Evolutionary conservation across 2,888 invertebrate species (phyloP).

Genomic region (Trissolcus japonicus): DNA sequence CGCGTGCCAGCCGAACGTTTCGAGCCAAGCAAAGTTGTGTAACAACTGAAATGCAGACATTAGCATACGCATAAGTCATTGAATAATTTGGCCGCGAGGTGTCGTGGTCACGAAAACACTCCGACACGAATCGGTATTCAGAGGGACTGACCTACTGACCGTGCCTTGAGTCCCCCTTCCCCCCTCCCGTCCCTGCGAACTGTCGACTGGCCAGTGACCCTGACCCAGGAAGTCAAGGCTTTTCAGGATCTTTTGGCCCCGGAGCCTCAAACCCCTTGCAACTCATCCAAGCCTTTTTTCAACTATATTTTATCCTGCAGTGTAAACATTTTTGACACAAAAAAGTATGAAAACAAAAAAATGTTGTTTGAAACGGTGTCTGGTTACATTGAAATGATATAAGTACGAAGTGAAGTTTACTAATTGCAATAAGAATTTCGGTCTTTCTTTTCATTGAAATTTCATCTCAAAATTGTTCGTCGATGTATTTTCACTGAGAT

Average conservation of each 20-base stretch:
- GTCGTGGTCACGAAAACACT: constrained; percentile 51
- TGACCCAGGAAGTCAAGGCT: constrained; percentile 54
- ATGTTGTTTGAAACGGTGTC: background rate
- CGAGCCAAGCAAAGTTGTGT: constrained; percentile 42
- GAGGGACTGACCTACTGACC: constrained; percentile 58
- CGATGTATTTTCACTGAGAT: constrained; percentile 36
- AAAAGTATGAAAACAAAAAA: too few species aligned
- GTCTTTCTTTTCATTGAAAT: background rate
- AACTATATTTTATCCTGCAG: background rate
- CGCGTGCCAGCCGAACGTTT: constrained; percentile 39
- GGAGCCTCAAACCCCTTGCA: constrained; percentile 11
- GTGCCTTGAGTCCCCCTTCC: constrained; percentile 45
- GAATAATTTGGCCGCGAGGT: constrained; percentile 55
- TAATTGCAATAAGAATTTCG: background rate
- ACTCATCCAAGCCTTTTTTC: background rate
- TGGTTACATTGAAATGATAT: background rate
- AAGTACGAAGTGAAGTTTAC: background rate
- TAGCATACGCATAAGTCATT: constrained; percentile 55
- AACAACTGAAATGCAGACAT: constrained; percentile 46
- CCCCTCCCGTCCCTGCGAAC: constrained; percentile 35
- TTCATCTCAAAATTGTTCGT: constrained; percentile 13
- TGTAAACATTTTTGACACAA: background rate
- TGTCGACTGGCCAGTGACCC: constrained; percentile 47
- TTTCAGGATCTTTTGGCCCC: constrained; percentile 33
- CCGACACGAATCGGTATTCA: constrained; percentile 51